Base-by-base conservation (phyloP, 2,888 invertebrate genomes). In the Nemapogon koenigi region DNA sequence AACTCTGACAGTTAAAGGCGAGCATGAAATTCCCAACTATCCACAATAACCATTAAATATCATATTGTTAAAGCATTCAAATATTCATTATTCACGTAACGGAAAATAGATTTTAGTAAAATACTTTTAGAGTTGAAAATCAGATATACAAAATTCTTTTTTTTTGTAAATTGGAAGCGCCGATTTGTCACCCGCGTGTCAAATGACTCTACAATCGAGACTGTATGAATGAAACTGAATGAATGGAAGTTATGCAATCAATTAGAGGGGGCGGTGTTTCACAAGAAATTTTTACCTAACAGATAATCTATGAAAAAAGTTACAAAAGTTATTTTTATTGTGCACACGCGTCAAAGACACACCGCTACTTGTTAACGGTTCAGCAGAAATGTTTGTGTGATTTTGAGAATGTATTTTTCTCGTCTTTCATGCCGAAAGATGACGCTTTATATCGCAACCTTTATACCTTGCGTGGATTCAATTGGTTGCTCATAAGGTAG, bases 151-250 rank as follows among this genome's bases (percentile, higher is more conserved):
- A 29, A 39, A 14, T 33, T 18, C 17, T 2, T 30, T 26, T 18
- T n/a, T n/a, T n/a, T n/a, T n/a, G 8, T 22, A 22, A 10, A 10
- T 22, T 7, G 8, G 22, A 7, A 63, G 57, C 51, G 19, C 19
- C 62, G 65, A 71, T 73, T 73, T 72, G 71, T 70, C 69, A 69
- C 70, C n/a, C 63, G 62, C 61, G 62, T 64, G 62, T 66, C 67
- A 62, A 68, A 69, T 57, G 61, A 55, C 50, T 51, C 51, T 46
- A n/a, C 54, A 53, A 62, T 58, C 53, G 54, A 49, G 53, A 51
- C 43, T 51, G 51, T 49, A 57, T 54, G 55, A 48, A 51, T 50
- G 58, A 52, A 52, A 50, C 54, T 52, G 50, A 4, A 51, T 50
- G 50, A 46, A 49, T 43, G 49, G 48, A 50, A 62, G 67, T 75